Percentiles rank a stretch among this genome's conserved stretches.
These are phyloP conservation scores for Formica exsecta DNA, from an alignment of 1,140 invertebrate genomes.

Conservation along the genomic window DNA sequence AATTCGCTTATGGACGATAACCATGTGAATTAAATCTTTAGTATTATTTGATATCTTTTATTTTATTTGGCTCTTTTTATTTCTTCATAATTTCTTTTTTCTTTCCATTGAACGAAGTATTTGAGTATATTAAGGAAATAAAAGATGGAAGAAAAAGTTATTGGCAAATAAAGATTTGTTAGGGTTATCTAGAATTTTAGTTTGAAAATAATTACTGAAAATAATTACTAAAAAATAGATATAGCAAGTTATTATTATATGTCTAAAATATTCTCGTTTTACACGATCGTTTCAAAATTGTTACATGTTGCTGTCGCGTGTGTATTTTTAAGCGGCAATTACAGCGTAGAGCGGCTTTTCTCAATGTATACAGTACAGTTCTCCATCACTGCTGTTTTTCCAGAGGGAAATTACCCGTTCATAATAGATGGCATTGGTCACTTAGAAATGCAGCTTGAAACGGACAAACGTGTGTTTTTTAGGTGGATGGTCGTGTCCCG, in stretches of 20 bases:
- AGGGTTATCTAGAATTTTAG: neutral
- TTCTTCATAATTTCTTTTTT: neutral
- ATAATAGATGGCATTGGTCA: slow-evolving; percentile 52
- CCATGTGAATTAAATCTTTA: slow-evolving; percentile 29
- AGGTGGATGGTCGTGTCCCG: slow-evolving; percentile 28
- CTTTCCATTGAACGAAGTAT: neutral
- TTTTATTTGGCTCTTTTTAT: neutral
- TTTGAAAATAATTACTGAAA: neutral
- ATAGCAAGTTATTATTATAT: neutral
- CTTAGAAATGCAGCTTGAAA: slow-evolving; percentile 55
- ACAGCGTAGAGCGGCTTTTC: slow-evolving; percentile 18
- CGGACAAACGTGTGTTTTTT: slow-evolving; percentile 40
- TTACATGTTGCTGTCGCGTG: slow-evolving; percentile 15
- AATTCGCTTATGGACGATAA: slow-evolving; percentile 24
- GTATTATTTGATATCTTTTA: neutral
- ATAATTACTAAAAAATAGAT: too few species aligned
- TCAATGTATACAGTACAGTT: neutral
- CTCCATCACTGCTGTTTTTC: slow-evolving; percentile 40
- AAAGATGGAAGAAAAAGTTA: neutral
- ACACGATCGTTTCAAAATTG: slow-evolving; percentile 29
- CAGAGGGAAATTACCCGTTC: slow-evolving; percentile 50
- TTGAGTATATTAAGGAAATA: neutral
- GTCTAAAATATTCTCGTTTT: neutral
- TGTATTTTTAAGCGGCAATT: slow-evolving; percentile 51
- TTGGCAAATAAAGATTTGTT: neutral